Evolutionary conservation across 2,113 vertebrate species (phyloP).

Genomic region (Microcebus griseorufus): DNA sequence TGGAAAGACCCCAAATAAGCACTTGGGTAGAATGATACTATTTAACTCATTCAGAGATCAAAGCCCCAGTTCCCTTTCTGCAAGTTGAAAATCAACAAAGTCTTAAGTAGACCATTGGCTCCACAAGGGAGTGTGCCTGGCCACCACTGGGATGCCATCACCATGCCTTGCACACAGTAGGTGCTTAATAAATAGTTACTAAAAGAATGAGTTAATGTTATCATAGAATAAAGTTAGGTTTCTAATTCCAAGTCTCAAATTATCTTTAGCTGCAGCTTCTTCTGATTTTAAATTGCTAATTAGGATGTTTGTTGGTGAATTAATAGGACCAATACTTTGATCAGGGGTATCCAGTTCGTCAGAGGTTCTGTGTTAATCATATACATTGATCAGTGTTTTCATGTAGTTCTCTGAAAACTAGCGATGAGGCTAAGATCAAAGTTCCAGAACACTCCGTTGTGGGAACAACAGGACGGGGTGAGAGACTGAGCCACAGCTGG

Average conservation of each 20-base stretch:
- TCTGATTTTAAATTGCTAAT: background rate
- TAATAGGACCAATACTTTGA: too few species aligned
- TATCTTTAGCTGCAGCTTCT: background rate
- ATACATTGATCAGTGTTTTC: background rate
- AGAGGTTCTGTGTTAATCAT: background rate
- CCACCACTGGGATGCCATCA: accelerated
- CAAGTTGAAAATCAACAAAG: background rate
- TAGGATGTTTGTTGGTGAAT: background rate
- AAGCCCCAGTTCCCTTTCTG: background rate
- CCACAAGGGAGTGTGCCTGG: background rate
- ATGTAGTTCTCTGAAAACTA: background rate
- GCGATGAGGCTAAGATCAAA: background rate
- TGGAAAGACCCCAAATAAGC: background rate
- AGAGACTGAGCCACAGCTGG: background rate
- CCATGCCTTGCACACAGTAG: background rate
- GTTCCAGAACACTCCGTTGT: background rate
- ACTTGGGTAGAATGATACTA: background rate
- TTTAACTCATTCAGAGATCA: constrained; percentile 13
- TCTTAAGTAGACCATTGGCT: background rate
- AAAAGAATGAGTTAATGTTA: background rate
- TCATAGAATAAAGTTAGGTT: background rate
- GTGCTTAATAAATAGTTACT: background rate
- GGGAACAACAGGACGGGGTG: background rate
- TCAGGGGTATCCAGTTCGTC: background rate
- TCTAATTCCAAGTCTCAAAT: background rate